These are phyloP conservation scores for Bubo scandiacus DNA, from an alignment of 2,113 vertebrate genomes.

Conservation along the genomic window DNA sequence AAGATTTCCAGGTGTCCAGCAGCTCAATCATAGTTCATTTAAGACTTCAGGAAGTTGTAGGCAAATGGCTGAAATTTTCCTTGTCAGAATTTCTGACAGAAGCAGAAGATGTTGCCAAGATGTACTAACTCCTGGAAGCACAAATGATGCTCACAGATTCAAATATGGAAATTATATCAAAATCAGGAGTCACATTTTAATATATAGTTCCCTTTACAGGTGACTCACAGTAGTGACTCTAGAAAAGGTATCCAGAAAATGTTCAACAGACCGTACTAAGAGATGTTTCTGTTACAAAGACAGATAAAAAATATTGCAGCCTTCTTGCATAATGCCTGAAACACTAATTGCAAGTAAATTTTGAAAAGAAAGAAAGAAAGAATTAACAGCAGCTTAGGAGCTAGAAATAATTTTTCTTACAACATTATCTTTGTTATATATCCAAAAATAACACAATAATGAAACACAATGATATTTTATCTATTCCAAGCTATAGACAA, in stretches of 20 bases:
- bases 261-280: neutral
- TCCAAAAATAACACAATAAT: neutral
- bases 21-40: neutral
- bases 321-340: neutral
- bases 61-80: neutral
- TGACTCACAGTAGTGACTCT: neutral
- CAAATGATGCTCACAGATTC: neutral
- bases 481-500: neutral
- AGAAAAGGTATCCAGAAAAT: neutral
- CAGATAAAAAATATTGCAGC: neutral
- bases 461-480: neutral
- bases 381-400: neutral
- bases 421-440: neutral
- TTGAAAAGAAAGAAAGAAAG: neutral
- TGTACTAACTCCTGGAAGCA: neutral
- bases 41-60: neutral
- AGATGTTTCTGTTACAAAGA: neutral
- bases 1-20: neutral
- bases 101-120: neutral
- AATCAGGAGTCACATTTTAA: neutral
- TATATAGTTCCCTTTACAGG: neutral
- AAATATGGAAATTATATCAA: neutral
- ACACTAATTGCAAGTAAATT: neutral
- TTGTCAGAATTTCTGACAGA: neutral
- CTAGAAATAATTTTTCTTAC: neutral